Percentiles rank a stretch among this genome's conserved stretches.
phyloP scores from a whole-genome alignment of 2,888 invertebrate species.

The Drosophila greeni region DNA sequence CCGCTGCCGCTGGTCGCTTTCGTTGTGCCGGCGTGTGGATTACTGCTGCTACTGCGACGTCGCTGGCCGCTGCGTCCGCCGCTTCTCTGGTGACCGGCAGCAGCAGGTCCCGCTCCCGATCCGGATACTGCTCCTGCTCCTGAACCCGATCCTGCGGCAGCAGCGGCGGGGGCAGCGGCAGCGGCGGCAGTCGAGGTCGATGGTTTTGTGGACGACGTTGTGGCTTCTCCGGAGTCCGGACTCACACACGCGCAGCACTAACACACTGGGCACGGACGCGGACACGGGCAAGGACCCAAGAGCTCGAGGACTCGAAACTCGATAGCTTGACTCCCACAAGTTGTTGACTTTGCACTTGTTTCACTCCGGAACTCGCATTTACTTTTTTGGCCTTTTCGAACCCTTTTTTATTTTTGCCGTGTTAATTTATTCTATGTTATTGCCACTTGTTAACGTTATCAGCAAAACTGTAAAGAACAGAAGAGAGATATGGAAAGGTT shows the following conservation, averaged over 20 bases:
- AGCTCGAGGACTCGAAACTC: slow-evolving; percentile 7
- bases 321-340: slow-evolving; percentile 31
- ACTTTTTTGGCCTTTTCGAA: slow-evolving; percentile 16
- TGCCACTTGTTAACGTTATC: slow-evolving; percentile 46
- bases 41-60: slow-evolving; percentile 74
- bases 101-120: slow-evolving; percentile 30
- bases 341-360: slow-evolving; percentile 32
- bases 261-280: slow-evolving; percentile 26
- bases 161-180: slow-evolving; percentile 65
- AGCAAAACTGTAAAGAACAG: slow-evolving; percentile 35
- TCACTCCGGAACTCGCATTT: slow-evolving; percentile 28
- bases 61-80: slow-evolving; percentile 62
- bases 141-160: slow-evolving; percentile 57
- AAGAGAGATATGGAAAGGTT: slow-evolving; percentile 3
- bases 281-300: slow-evolving; percentile 10
- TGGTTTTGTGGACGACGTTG: slow-evolving; percentile 70
- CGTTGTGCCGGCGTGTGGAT: slow-evolving; percentile 72
- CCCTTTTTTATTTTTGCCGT: slow-evolving; percentile 15
- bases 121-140: slow-evolving; percentile 41
- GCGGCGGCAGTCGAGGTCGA: slow-evolving; percentile 72
- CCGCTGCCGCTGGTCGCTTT: slow-evolving; percentile 73
- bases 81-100: slow-evolving; percentile 57
- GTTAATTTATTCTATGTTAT: slow-evolving; percentile 33
- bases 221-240: slow-evolving; percentile 48
- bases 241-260: slow-evolving; percentile 29